phyloP scores from a whole-genome alignment of 2,797 vertebrate genomes.

The Cottoperca gobio region DNA sequence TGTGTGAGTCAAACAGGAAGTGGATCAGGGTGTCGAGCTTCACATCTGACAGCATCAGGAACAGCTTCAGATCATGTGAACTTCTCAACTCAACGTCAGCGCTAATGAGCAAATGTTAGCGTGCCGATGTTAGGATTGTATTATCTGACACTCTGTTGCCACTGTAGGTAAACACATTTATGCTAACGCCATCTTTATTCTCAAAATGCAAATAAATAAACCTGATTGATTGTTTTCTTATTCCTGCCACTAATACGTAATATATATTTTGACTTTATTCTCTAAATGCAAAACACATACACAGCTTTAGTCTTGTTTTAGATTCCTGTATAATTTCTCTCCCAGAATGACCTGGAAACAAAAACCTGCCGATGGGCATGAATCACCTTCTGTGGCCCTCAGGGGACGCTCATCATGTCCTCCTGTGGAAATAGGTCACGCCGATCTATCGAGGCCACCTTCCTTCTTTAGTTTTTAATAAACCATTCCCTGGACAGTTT shows the following conservation, averaged over 20 bases:
- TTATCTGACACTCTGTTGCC: background rate
- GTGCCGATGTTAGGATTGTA: background rate
- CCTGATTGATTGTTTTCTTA: too few species aligned
- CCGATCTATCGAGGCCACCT: background rate
- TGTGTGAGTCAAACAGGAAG: constrained; percentile 33
- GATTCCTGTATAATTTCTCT: background rate
- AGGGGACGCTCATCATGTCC: background rate
- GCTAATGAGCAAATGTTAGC: background rate
- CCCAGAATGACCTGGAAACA: constrained; percentile 4
- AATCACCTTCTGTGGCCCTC: background rate
- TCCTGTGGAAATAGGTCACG: background rate
- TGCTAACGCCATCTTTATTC: too few species aligned
- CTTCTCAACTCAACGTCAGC: background rate
- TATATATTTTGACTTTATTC: background rate
- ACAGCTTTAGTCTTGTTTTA: too few species aligned
- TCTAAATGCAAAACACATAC: too few species aligned
- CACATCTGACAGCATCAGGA: too few species aligned
- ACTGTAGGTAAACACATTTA: background rate
- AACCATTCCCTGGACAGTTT: constrained; percentile 8
- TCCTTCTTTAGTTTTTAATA: background rate
- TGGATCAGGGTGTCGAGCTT: background rate
- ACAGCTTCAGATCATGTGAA: too few species aligned
- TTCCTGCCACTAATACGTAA: too few species aligned
- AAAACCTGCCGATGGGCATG: background rate
- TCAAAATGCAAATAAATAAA: too few species aligned